Conservation (phyloP, 2,113 vertebrate species). For the Pimephales promelas region DNA sequence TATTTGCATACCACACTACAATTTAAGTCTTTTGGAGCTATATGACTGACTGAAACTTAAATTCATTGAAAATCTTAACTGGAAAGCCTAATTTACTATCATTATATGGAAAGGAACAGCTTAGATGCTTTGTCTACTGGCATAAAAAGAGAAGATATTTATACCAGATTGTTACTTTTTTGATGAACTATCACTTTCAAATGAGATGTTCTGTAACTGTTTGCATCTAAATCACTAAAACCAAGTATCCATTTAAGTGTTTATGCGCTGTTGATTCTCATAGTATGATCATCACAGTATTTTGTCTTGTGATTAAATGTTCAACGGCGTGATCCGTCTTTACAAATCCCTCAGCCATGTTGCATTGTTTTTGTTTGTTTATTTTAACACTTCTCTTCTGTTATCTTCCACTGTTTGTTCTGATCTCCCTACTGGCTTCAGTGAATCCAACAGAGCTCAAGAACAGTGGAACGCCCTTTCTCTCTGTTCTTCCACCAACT, state of each 20-base stretch:
- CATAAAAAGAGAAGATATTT: too few species aligned
- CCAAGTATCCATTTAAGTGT: not conserved
- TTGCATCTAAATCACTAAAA: too few species aligned
- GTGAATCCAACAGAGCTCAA: constrained; percentile 8
- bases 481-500: constrained; percentile 14
- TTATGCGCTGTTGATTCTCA: not conserved
- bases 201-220: too few species aligned
- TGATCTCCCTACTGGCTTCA: constrained; percentile 11
- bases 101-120: not conserved
- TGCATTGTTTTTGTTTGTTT: constrained; percentile 12
- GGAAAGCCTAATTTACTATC: not conserved
- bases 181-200: too few species aligned
- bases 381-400: constrained; percentile 6
- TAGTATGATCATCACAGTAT: not conserved
- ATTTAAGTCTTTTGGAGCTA: not conserved
- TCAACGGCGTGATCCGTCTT: not conserved
- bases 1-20: not conserved
- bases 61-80: not conserved
- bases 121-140: not conserved
- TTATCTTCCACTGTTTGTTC: constrained; percentile 20
- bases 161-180: too few species aligned
- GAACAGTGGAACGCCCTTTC: not conserved
- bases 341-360: not conserved
- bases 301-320: constrained; percentile 13
- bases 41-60: not conserved